These are phyloP conservation scores for Myiozetetes cayanensis DNA, from an alignment of 2,113 vertebrate genomes.

Conservation along the genomic window DNA sequence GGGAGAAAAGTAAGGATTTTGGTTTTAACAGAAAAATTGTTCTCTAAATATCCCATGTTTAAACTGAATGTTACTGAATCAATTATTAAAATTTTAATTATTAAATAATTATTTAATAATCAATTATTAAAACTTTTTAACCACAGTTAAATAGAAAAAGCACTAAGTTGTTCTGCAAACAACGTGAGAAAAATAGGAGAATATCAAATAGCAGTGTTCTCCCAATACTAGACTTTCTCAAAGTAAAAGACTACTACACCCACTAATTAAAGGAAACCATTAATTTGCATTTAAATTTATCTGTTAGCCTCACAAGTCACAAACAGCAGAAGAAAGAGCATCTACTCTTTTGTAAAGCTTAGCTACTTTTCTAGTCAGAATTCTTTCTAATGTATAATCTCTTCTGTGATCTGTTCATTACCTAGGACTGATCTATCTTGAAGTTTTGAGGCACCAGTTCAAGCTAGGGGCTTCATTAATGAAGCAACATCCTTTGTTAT, in stretches of 20 bases:
- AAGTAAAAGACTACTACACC: background rate
- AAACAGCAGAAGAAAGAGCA: background rate
- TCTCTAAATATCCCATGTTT: background rate
- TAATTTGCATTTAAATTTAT: background rate
- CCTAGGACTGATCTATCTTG: background rate
- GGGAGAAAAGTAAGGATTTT: background rate
- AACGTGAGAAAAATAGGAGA: background rate
- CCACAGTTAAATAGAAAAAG: background rate
- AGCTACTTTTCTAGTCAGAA: background rate
- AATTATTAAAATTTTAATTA: background rate
- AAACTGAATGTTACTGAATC: background rate
- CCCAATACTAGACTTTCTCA: background rate
- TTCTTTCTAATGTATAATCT: background rate
- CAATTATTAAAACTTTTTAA: background rate
- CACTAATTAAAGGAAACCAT: background rate
- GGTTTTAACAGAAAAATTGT: background rate
- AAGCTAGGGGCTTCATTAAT: background rate
- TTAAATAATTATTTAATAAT: too few species aligned
- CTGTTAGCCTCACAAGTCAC: background rate
- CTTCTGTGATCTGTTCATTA: background rate
- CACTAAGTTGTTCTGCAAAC: background rate
- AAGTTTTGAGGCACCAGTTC: background rate
- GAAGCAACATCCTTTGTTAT: background rate
- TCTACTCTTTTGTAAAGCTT: background rate
- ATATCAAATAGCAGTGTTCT: background rate